Conservation (phyloP, 1,140 invertebrate genomes). For the Drosophila neocordata region DNA sequence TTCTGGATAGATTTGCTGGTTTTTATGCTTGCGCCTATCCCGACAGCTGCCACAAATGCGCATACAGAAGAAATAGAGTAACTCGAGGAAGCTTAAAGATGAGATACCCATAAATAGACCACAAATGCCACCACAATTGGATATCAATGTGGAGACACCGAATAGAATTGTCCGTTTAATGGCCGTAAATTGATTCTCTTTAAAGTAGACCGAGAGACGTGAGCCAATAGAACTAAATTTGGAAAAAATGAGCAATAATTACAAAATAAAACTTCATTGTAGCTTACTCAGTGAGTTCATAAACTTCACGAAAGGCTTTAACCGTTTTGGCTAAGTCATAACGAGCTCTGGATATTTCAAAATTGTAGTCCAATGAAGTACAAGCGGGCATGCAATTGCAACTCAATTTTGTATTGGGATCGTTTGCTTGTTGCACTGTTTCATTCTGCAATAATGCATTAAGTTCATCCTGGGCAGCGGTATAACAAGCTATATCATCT, state of each 20-base stretch:
- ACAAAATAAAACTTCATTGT: neutral
- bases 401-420: conserved; percentile 47
- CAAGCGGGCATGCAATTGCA: conserved; percentile 88
- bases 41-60: conserved; percentile 74
- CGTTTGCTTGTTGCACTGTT: conserved; percentile 53
- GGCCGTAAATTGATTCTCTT: conserved; percentile 87
- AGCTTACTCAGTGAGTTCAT: conserved; percentile 68
- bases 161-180: conserved; percentile 86
- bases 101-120: conserved; percentile 87
- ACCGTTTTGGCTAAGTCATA: conserved; percentile 64
- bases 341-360: conserved; percentile 86
- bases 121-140: conserved; percentile 87
- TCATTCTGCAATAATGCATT: conserved; percentile 61
- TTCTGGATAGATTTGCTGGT: conserved; percentile 40
- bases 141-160: conserved; percentile 86
- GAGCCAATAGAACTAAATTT: conserved; percentile 51
- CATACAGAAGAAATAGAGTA: conserved; percentile 83
- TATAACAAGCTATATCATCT: conserved; percentile 67
- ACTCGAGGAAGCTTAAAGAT: conserved; percentile 84
- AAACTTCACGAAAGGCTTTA: conserved; percentile 57
- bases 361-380: conserved; percentile 87
- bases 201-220: conserved; percentile 85
- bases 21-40: conserved; percentile 64
- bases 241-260: neutral
- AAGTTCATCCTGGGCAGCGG: conserved; percentile 73